Base-by-base conservation (phyloP, 2,888 invertebrate species). In the Anoplius nigerrimus region DNA sequence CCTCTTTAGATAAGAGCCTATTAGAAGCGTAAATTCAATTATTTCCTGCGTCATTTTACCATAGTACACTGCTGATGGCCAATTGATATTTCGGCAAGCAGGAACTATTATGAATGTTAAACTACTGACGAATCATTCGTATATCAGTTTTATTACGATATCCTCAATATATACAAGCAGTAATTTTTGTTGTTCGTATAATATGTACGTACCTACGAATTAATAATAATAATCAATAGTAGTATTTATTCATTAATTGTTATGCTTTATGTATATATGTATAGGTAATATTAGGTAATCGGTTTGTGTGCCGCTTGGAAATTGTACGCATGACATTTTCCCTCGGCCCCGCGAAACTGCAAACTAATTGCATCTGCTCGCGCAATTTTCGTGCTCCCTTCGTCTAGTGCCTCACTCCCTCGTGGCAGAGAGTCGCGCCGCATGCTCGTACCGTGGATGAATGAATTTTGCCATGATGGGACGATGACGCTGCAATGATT, bases 91-190 rank as follows among this genome's bases (percentile, higher is more conserved):
- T 34, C 1, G 11, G 11, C 8, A 13, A 34, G 6, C 11, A 34
- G 34, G 11, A 34, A 34, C 8, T 6, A 5, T 13, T 34, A 34
- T 13, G 34, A 13, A 13, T 13, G n/a, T 48, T 18, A 8, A 48
- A 16, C 4, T 11, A 15, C 51, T 54, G 18, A 48, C 43, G 53
- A 55, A 11, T 72, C 64, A 20, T 76, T 79, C 82, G 78, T 84
- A 85, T 81, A 85, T 84, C 79, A 79, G 78, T 85, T 85, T 85
- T 86, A 85, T 85, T 86, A 84, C 75, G 81, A 81, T 83, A 81
- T 80, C 73, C 76, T 84, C 80, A 82, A 78, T 84, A 87, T 85
- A 84, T 86, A 86, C 86, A 87, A 86, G 85, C 86, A 84, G 81
- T 85, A 86, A 84, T 82, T 74, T 81, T 71, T 71, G 56, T 66